These are phyloP conservation scores for Grapholita molesta DNA, from an alignment of 1,140 invertebrate species.

Conservation along the genomic window DNA sequence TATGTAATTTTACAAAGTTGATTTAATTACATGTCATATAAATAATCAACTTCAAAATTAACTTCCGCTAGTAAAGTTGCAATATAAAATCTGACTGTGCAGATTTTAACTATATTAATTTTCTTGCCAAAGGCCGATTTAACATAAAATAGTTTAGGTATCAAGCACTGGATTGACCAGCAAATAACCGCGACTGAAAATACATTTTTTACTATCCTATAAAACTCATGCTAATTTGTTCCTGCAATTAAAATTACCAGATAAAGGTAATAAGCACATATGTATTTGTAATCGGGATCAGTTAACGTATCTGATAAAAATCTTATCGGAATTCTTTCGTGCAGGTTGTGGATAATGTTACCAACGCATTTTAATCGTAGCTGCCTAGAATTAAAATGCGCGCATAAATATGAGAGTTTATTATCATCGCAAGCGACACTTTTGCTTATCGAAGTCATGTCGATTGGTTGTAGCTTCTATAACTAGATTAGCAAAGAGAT, in stretches of 20 bases:
- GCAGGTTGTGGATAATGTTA: constrained; percentile 35
- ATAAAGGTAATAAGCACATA: neutral
- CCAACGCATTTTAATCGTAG: constrained; percentile 45
- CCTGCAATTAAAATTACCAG: constrained; percentile 10
- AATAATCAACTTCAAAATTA: no score
- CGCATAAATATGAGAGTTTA: constrained; percentile 51
- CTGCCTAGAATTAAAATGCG: no score
- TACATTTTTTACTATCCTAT: constrained; percentile 2
- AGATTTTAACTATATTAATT: neutral
- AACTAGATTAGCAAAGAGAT: neutral
- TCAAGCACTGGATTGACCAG: neutral
- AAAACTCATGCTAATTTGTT: constrained; percentile 16
- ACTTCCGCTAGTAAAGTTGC: no score
- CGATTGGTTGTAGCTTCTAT: constrained; percentile 5
- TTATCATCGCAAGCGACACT: constrained; percentile 52
- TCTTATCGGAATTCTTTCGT: constrained; percentile 25
- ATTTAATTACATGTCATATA: no score
- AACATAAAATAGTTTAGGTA: neutral
- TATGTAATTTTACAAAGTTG: no score
- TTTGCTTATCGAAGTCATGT: constrained; percentile 32
- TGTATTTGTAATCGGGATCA: constrained; percentile 3
- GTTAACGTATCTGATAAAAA: constrained; percentile 3
- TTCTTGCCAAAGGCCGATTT: neutral
- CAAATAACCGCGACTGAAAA: neutral
- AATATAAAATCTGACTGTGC: neutral